Conservation (phyloP, 2,113 vertebrate genomes). For the Xiphias gladius region DNA sequence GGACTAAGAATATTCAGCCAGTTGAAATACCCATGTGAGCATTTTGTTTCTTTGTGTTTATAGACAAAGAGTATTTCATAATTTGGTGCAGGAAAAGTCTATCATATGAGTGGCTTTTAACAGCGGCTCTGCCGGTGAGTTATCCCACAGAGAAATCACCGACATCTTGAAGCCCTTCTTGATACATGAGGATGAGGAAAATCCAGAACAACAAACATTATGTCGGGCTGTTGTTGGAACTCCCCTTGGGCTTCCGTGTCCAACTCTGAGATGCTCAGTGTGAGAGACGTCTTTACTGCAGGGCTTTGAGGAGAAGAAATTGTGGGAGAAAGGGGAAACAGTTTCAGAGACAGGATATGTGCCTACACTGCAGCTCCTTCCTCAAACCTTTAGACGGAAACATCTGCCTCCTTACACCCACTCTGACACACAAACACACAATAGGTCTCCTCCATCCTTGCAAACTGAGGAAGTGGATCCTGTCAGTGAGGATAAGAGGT, state of each 20-base stretch:
- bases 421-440: slow-evolving; percentile 71
- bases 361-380: slow-evolving; percentile 79
- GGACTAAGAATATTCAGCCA: slow-evolving; percentile 55
- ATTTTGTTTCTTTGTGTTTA: slow-evolving; percentile 72
- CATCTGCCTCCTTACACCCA: slow-evolving; percentile 82
- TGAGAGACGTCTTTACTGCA: slow-evolving; percentile 14
- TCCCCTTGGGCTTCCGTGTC: slow-evolving; percentile 37
- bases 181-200: slow-evolving; percentile 55
- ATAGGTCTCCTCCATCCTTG: slow-evolving; percentile 65
- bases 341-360: slow-evolving; percentile 79
- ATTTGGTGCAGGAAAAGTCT: slow-evolving; percentile 41
- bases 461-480: slow-evolving; percentile 83
- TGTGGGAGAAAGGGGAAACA: slow-evolving; percentile 60
- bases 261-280: slow-evolving; percentile 32
- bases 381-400: slow-evolving; percentile 82
- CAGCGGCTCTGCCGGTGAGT: slow-evolving; percentile 55
- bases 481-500: slow-evolving; percentile 79
- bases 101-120: slow-evolving; percentile 48
- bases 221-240: slow-evolving; percentile 54
- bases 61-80: slow-evolving; percentile 66
- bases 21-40: slow-evolving; percentile 72
- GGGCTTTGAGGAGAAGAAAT: slow-evolving; percentile 41
- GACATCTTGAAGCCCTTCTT: slow-evolving; percentile 46
- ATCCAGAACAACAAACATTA: slow-evolving; percentile 62
- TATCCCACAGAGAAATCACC: slow-evolving; percentile 62